Evolutionary conservation across 1,140 invertebrate genomes (phyloP), one percentile per base, ranked within the genome.

Genomic region (Ips typographus): DNA sequence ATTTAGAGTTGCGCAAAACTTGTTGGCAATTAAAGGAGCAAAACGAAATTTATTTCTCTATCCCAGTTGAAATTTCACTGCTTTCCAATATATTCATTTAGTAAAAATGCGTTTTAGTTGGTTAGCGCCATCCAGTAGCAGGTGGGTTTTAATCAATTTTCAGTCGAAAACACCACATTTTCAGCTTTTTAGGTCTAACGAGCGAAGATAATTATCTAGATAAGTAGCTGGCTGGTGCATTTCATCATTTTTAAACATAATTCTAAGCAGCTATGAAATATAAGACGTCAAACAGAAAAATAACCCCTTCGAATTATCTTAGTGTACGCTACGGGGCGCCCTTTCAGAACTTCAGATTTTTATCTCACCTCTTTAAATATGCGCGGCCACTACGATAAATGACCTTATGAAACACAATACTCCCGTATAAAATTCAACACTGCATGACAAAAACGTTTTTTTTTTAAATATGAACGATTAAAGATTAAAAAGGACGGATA

Each of bases 251-350:
- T 62, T 57, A 49, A 3, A n/a, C 38, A 40, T 40, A 40, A 6
- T 62, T 59, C 47, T 56, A 68, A 68, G 62, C 38, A 68, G 51
- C 59, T 62, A 68, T 68, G 67, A 68, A 68, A 68, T 68, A 68
- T 68, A 68, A 68, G 59, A 68, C 67, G 67, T 68, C 67, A 68
- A 68, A 62, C 36, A 53, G 67, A 68, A 68, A 68, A 61, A 68
- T 68, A 68, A 68, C 67, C 67, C 67, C 49, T 61, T 53, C 47
- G 56, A 68, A 55, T 61, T 68, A 55, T 61, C 67, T 62, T 51
- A 51, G 42, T 42, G 58, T 60, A 55, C 42, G 40, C 65, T 39
- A 61, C 57, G 49, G 65, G 65, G 65, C 41, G 65, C 58, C 65
- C 57, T 61, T 68, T 61, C 58, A 53, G 65, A 39, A 59, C 51